A percentile compares a stretch with the other conserved stretches of the same genome.
These are phyloP conservation scores for Diabrotica virgifera DNA, from an alignment of 1,140 invertebrate species.

Conservation along the genomic window DNA sequence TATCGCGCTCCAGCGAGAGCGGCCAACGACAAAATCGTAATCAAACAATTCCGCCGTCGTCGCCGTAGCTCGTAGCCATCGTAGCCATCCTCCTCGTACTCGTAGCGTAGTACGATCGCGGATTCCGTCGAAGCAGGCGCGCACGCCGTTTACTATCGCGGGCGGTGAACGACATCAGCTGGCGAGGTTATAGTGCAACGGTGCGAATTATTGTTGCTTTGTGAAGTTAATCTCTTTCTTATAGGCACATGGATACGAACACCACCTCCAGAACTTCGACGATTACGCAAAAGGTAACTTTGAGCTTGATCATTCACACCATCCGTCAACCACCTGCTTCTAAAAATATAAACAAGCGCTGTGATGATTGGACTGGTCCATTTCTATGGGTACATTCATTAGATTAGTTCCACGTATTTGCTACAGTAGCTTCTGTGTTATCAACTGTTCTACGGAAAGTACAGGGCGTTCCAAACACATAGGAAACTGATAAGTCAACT, in stretches of 20 bases:
- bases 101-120: slow-evolving; percentile 13
- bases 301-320: no score
- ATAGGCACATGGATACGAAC: slow-evolving; percentile 13
- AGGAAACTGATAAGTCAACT: no score
- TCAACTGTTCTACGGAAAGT: no score
- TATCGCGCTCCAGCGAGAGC: not conserved
- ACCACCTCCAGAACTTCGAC: not conserved
- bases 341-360: no score
- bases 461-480: no score
- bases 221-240: not conserved
- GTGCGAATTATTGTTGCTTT: not conserved
- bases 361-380: no score
- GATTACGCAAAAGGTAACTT: slow-evolving; percentile 10
- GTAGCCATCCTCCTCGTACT: no score
- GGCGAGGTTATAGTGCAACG: not conserved
- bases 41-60: no score
- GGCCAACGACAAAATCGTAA: slow-evolving; percentile 10
- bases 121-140: slow-evolving; percentile 7
- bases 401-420: not conserved
- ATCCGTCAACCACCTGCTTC: no score
- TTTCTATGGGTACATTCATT: no score
- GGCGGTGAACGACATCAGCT: slow-evolving; percentile 13
- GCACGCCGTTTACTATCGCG: not conserved
- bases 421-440: not conserved
- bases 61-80: no score